Evolutionary conservation across 2,888 invertebrate species (phyloP).

Genomic region (Tryphoninae sp.): DNA sequence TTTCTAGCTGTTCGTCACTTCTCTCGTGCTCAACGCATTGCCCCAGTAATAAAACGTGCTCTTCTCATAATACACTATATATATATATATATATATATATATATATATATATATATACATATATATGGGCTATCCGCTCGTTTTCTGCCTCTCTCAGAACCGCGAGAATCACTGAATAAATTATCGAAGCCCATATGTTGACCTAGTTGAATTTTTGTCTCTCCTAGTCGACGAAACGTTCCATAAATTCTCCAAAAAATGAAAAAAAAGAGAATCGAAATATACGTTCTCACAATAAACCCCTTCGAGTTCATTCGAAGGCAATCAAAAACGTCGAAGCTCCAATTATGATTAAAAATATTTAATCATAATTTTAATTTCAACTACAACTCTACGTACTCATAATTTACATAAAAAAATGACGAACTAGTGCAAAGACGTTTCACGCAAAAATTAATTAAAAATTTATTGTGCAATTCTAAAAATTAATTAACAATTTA

Average conservation of each 20-base stretch:
- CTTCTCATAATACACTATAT: conserved; percentile 26
- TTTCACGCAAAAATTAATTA: too few relatives aligned
- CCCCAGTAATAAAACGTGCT: conserved; percentile 54
- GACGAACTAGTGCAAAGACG: too few relatives aligned
- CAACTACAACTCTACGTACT: too few relatives aligned
- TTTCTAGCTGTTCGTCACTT: conserved; percentile 42
- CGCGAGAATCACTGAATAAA: conserved; percentile 23
- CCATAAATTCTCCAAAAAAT: background rate
- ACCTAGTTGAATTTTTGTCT: conserved; percentile 33
- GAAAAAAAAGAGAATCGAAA: background rate
- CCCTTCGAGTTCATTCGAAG: too few relatives aligned
- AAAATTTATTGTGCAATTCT: too few relatives aligned
- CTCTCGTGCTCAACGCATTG: conserved; percentile 38
- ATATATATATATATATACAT: background rate
- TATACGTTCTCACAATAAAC: too few relatives aligned
- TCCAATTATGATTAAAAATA: too few relatives aligned
- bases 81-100: background rate
- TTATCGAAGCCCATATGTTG: conserved; percentile 20
- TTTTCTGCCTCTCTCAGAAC: conserved; percentile 34
- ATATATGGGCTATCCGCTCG: conserved; percentile 33
- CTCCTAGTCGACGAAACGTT: background rate
- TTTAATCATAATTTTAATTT: too few relatives aligned
- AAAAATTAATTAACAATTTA: too few relatives aligned
- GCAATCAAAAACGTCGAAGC: too few relatives aligned
- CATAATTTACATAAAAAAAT: too few relatives aligned